These are phyloP conservation scores for Rousettus leschenaultii DNA, from an alignment of 2,113 vertebrate species.

Conservation along the genomic window DNA sequence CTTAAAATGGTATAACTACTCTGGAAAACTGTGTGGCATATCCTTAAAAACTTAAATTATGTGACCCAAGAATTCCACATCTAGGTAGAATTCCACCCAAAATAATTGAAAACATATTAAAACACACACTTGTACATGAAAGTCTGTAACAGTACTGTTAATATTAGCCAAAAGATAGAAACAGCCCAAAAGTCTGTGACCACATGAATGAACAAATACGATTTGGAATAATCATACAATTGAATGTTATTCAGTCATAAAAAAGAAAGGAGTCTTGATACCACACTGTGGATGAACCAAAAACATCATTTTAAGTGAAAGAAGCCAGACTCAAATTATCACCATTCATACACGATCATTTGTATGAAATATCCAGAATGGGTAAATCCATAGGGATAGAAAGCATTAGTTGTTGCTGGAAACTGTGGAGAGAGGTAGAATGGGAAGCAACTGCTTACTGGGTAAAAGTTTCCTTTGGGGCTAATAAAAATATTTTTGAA, in stretches of 20 bases:
- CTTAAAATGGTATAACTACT: neutral
- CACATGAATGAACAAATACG: neutral
- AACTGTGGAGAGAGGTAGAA: neutral
- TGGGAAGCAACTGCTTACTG: neutral
- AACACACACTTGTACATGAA: neutral
- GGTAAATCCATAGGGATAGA: neutral
- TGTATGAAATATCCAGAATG: neutral
- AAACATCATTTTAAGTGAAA: neutral
- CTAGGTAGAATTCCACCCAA: neutral
- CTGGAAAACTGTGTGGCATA: neutral
- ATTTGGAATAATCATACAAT: neutral
- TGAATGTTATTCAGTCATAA: neutral
- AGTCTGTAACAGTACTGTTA: neutral
- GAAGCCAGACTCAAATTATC: neutral
- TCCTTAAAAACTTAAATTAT: neutral
- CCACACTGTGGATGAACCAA: neutral
- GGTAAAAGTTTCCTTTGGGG: neutral
- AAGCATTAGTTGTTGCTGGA: neutral
- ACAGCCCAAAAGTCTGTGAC: neutral
- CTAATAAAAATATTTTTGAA: neutral
- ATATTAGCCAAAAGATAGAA: neutral
- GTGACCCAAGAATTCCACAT: neutral
- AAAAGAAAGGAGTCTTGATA: neutral
- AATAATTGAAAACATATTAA: neutral
- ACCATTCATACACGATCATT: neutral